phyloP scores from a whole-genome alignment of 2,113 vertebrate species.

The Ceyx melanurus region DNA sequence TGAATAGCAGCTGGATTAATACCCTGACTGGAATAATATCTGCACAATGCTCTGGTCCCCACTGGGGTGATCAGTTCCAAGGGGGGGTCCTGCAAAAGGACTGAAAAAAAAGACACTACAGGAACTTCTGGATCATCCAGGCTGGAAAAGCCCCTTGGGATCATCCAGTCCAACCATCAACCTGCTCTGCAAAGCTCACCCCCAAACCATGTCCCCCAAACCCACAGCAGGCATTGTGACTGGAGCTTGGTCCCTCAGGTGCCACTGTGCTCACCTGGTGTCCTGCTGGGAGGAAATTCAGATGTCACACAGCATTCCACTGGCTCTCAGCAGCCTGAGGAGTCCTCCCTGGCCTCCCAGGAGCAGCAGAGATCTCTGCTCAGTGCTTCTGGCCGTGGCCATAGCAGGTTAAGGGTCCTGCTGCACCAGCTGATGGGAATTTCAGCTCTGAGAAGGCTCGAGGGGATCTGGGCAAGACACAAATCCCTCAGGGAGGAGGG shows the following conservation, averaged over 20 bases:
- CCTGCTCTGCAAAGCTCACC: no score
- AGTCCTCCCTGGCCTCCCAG: background rate
- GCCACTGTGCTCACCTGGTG: background rate
- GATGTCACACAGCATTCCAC: background rate
- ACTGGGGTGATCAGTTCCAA: background rate
- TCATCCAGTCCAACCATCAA: no score
- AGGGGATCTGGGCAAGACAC: background rate
- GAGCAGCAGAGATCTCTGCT: background rate
- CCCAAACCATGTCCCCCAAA: no score
- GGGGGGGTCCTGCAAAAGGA: no score
- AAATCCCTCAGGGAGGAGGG: background rate
- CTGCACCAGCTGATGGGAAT: background rate
- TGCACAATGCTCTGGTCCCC: background rate
- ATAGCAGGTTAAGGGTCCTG: background rate
- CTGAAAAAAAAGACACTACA: background rate
- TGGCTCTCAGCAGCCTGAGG: background rate
- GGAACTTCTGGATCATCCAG: background rate
- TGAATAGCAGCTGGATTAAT: background rate
- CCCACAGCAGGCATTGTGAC: background rate
- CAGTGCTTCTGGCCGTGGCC: background rate
- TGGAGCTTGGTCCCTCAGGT: background rate
- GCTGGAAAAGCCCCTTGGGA: no score
- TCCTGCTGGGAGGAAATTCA: background rate
- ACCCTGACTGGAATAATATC: background rate
- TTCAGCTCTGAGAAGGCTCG: background rate